Evolutionary conservation across 2,888 invertebrate species (phyloP).

Genomic region (Lagria hirta): DNA sequence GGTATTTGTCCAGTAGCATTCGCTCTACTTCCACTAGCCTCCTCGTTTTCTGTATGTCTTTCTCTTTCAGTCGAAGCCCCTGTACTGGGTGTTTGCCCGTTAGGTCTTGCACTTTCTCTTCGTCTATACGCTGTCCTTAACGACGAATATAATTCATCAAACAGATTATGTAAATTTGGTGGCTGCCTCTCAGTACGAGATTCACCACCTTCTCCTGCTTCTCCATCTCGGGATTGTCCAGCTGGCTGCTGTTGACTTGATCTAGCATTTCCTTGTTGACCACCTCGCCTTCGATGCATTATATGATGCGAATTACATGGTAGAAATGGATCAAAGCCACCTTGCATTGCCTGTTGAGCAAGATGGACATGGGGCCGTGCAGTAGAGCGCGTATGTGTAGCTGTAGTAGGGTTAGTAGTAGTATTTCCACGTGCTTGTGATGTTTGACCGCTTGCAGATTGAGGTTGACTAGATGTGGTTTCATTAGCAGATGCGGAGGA

Average conservation of each 20-base stretch:
- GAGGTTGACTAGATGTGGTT: conserved; percentile 5
- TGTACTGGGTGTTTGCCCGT: background rate
- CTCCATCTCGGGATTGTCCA: conserved; percentile 1
- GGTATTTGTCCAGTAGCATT: background rate
- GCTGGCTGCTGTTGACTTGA: conserved; percentile 8
- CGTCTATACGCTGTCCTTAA: conserved; percentile 11
- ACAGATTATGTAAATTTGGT: conserved; percentile 11
- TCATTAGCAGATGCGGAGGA: conserved; percentile 25
- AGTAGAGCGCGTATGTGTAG: conserved; percentile 70
- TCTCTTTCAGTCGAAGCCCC: background rate
- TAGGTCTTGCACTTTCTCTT: conserved; percentile 1
- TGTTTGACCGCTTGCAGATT: conserved; percentile 47
- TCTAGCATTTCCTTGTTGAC: conserved; percentile 1
- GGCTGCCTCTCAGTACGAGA: conserved; percentile 2
- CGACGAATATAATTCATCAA: conserved; percentile 16
- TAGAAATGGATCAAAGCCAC: conserved; percentile 65
- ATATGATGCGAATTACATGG: conserved; percentile 74
- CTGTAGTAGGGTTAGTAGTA: conserved; percentile 70
- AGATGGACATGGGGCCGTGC: conserved; percentile 69
- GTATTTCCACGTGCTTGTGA: conserved; percentile 63
- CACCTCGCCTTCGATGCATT: conserved; percentile 42
- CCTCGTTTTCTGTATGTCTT: background rate
- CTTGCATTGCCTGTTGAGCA: conserved; percentile 60
- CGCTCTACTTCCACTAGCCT: conserved; percentile 3
- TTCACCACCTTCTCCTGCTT: conserved; percentile 9